Conservation (phyloP, 2,113 vertebrate species). For the Pristiophorus japonicus region DNA sequence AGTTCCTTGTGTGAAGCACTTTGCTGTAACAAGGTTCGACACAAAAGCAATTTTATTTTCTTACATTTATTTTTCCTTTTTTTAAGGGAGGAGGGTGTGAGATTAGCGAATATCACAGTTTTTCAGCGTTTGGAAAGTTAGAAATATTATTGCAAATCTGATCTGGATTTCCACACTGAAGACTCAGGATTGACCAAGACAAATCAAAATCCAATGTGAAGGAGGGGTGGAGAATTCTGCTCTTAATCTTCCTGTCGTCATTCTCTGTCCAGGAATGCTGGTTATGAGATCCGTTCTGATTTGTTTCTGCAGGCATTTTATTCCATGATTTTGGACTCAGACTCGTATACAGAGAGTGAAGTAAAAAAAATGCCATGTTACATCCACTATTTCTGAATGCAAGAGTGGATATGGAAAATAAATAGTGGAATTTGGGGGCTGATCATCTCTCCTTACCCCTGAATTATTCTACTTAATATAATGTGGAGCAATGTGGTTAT, state of each 20-base stretch:
- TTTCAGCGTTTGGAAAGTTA: neutral
- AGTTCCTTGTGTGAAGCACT: neutral
- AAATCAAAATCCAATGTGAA: neutral
- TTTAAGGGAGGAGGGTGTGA: neutral
- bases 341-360: neutral
- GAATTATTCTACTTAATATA: too few relatives aligned
- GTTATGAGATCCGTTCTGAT: too few relatives aligned
- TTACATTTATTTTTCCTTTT: neutral
- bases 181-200: neutral
- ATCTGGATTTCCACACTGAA: neutral
- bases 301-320: neutral
- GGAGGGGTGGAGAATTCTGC: neutral
- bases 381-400: neutral
- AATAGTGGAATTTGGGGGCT: too few relatives aligned
- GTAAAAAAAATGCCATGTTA: neutral
- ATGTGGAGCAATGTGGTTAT: too few relatives aligned
- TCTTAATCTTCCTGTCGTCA: neutral
- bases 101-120: neutral
- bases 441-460: neutral
- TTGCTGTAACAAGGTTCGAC: neutral
- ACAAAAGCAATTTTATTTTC: neutral
- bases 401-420: neutral
- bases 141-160: too few relatives aligned
- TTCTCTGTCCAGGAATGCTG: neutral
- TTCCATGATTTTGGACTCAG: too few relatives aligned